These are phyloP conservation scores for Eubucco bourcierii DNA, from an alignment of 2,113 vertebrate genomes.

Conservation along the genomic window DNA sequence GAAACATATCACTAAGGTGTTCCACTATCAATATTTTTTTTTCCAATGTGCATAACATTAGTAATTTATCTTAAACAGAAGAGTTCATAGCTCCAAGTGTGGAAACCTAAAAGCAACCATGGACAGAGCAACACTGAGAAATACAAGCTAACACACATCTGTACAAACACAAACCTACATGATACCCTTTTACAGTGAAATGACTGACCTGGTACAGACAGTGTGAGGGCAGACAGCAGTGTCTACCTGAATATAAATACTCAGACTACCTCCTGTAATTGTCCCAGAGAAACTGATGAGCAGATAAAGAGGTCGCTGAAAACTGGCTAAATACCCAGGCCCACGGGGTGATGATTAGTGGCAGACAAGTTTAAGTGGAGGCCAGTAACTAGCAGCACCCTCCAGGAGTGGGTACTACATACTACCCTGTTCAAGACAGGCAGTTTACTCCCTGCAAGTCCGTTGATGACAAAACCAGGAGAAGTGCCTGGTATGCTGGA, in stretches of 20 bases:
- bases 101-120: not conserved
- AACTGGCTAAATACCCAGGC: not conserved
- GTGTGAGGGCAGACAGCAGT: not conserved
- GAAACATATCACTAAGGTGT: not conserved
- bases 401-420: not conserved
- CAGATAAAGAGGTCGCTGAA: not conserved
- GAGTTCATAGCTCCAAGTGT: not conserved
- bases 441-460: rapidly evolving
- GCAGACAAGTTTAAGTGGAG: not conserved
- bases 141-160: not conserved
- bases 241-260: not conserved
- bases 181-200: not conserved
- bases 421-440: rapidly evolving
- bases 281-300: not conserved
- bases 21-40: not conserved
- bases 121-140: not conserved
- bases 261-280: not conserved
- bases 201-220: too few species aligned
- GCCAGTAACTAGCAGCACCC: not conserved
- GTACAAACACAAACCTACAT: not conserved
- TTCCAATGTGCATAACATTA: not conserved
- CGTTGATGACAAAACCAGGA: not conserved
- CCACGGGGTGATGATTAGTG: too few species aligned
- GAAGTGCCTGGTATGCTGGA: not conserved
- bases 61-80: not conserved